Conservation (phyloP, 2,113 vertebrate genomes). For the Megaleporinus macrocephalus region DNA sequence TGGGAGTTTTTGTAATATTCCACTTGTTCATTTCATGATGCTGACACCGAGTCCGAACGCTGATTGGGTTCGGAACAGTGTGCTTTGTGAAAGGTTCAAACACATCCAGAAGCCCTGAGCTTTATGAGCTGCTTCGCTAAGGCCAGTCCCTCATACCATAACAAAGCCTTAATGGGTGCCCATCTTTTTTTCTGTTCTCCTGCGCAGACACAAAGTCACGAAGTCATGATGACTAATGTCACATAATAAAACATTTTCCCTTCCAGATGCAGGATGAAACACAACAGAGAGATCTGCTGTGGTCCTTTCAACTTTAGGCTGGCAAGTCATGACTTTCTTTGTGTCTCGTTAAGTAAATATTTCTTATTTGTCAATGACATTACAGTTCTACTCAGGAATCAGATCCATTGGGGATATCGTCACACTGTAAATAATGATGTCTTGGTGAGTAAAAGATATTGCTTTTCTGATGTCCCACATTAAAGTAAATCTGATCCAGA, state of each 20-base stretch:
- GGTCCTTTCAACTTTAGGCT: conserved; percentile 25
- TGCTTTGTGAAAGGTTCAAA: neutral
- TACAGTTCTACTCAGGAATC: neutral
- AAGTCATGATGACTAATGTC: conserved; percentile 51
- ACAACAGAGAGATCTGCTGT: conserved; percentile 42
- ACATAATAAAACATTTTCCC: conserved; percentile 44
- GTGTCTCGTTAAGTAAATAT: neutral
- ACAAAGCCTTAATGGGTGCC: conserved; percentile 21
- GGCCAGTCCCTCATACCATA: conserved; percentile 10
- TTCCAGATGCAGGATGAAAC: conserved; percentile 39
- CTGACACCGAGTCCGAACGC: neutral
- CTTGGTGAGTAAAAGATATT: neutral
- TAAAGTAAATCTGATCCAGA: no score
- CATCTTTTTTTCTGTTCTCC: conserved; percentile 16
- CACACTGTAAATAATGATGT: neutral
- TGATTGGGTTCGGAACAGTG: neutral
- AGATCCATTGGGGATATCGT: neutral
- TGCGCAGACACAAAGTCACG: conserved; percentile 28
- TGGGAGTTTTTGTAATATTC: neutral
- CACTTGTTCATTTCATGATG: neutral
- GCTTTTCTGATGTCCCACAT: no score
- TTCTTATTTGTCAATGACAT: neutral
- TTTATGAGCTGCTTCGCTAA: conserved; percentile 1
- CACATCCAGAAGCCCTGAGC: neutral
- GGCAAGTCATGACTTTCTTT: conserved; percentile 31